phyloP scores from a whole-genome alignment of 2,797 vertebrate species.

The Cyclopterus lumpus region DNA sequence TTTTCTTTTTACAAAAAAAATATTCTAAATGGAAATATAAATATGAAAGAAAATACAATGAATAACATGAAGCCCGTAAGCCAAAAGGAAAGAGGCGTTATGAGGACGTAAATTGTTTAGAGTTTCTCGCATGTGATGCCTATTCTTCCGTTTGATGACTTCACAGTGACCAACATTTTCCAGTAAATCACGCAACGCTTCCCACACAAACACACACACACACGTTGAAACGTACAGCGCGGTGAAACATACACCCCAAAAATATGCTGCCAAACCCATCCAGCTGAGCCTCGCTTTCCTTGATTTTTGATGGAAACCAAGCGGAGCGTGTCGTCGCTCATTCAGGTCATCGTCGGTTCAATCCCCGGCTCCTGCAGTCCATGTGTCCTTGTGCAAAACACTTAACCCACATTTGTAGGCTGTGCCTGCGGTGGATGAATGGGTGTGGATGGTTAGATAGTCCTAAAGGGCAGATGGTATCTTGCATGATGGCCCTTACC shows the following conservation, averaged over 20 bases:
- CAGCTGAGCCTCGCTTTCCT: conserved; percentile 12
- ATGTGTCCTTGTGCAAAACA: neutral
- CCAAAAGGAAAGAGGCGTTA: neutral
- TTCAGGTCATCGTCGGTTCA: neutral
- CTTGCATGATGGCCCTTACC: neutral
- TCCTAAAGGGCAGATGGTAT: neutral
- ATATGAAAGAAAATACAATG: neutral
- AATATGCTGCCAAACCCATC: conserved; percentile 23
- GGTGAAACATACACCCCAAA: conserved; percentile 14
- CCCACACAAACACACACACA: neutral
- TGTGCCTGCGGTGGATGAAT: neutral
- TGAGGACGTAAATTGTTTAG: conserved; percentile 1
- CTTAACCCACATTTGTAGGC: neutral
- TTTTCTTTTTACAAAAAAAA: neutral
- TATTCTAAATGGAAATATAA: neutral
- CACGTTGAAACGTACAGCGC: conserved; percentile 13
- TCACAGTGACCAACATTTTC: conserved; percentile 36
- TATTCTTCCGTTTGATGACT: conserved; percentile 9
- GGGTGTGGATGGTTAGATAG: neutral
- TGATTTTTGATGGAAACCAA: conserved; percentile 29
- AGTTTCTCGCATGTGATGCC: conserved; percentile 8
- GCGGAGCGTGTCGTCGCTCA: neutral
- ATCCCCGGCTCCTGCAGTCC: neutral
- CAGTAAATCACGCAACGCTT: conserved; percentile 14
- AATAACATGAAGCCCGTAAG: conserved; percentile 7